Evolutionary conservation across 2,113 vertebrate species (phyloP).

Genomic region (Indri indri): DNA sequence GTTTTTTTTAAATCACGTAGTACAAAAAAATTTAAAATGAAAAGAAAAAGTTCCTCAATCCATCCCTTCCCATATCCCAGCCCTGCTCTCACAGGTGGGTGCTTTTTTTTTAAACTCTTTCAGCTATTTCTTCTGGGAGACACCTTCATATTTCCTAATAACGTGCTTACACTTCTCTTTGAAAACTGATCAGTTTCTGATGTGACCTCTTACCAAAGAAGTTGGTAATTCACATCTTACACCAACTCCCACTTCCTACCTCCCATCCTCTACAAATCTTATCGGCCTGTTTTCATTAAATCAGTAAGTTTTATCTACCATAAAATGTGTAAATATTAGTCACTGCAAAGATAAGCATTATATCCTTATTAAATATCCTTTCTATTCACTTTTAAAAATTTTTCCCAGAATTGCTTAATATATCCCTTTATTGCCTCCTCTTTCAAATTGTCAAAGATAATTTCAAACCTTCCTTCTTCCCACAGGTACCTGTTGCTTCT

Average conservation of each 20-base stretch:
- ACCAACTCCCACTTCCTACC: neutral
- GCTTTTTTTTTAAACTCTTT: neutral
- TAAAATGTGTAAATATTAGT: neutral
- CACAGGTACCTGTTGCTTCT: neutral
- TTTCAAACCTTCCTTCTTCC: neutral
- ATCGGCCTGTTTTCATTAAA: neutral
- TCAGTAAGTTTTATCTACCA: neutral
- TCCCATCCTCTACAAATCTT: neutral
- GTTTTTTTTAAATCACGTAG: neutral
- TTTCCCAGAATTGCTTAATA: neutral
- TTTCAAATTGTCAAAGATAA: neutral
- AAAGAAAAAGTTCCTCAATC: neutral
- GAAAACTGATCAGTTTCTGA: neutral
- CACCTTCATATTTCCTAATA: neutral
- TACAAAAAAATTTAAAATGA: neutral
- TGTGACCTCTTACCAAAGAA: neutral
- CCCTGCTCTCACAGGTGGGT: neutral
- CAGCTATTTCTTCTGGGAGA: neutral
- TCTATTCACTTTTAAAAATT: neutral
- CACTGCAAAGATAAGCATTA: neutral
- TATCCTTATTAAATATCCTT: neutral
- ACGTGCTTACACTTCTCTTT: neutral
- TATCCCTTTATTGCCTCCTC: neutral
- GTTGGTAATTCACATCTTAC: neutral
- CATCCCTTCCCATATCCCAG: neutral